Base-by-base conservation (phyloP, 1,140 invertebrate species). In the Lepidurus apus region DNA sequence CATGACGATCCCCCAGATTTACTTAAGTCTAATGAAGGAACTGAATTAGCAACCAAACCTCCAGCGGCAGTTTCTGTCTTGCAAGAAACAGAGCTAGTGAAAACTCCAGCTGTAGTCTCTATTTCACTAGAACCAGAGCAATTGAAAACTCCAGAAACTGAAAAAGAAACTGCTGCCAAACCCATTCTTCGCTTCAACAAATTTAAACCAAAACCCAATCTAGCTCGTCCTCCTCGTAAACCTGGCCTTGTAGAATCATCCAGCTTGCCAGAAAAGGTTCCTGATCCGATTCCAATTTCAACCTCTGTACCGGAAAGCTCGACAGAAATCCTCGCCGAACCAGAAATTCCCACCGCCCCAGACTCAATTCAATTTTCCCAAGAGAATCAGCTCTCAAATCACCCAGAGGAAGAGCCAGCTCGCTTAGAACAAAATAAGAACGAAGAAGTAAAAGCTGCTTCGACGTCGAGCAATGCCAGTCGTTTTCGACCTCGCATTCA, bases 191-290 rank as follows among this genome's bases (percentile, higher is more conserved):
- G 53, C 8, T 65, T 65, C 53, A 65, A 65, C 53, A 65, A 65
- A 65, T 65, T 65, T 4, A 65, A 65, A 21, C 53, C 53, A 65
- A 65, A 21, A 65, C 53, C 53, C 53, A 65, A 65, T 21, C 53
- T 65, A 13, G 17, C 53, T 21, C 53, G 53, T 6, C 53, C 53
- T 65, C 17, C 21, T 65, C 53, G 53, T n/a, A 65, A 65, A 17
- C 53, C 53, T 3, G 21, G 21, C 53, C 6, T 21, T 7, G 8
- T 21, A 65, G 53, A 65, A 17, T 7, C 53, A n/a, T 3, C 53
- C n/a, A 65, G 21, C 17, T 13, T n/a, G 13, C 7, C 9, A 7
- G 53, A 65, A 65, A 13, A 13, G 6, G 13, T 11, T 7, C 53
- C 53, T 9, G 53, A 65, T 7, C 53, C 53, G 17, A 4, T 65